A percentile compares a stretch with the other conserved stretches of the same genome.
These are phyloP conservation scores for Drosophila anomelani DNA, from an alignment of 2,888 invertebrate genomes.

Conservation along the genomic window DNA sequence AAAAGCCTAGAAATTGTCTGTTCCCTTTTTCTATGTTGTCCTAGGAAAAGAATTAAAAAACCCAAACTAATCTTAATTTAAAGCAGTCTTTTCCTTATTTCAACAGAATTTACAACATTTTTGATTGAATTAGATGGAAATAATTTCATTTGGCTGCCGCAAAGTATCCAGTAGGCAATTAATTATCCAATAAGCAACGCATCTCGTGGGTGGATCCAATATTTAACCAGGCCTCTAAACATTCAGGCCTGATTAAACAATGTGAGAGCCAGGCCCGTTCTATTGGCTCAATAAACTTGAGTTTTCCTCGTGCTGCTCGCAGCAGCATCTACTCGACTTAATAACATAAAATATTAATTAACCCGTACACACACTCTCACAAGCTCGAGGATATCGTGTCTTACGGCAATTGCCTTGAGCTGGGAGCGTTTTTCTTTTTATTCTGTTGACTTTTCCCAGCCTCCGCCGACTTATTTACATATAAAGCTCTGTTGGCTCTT, in stretches of 20 bases:
- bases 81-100: background rate
- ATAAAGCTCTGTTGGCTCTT: conserved; percentile 39
- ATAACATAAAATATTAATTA: conserved; percentile 77
- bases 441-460: conserved; percentile 39
- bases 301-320: conserved; percentile 2
- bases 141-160: conserved; percentile 22
- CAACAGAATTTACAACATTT: background rate
- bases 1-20: background rate
- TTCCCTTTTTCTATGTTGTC: background rate
- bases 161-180: conserved; percentile 24
- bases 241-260: conserved; percentile 73
- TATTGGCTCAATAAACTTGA: conserved; percentile 67
- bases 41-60: background rate
- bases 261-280: conserved; percentile 45
- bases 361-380: conserved; percentile 52
- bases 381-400: conserved; percentile 21
- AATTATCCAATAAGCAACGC: conserved; percentile 21
- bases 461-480: conserved; percentile 31
- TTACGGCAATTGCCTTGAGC: conserved; percentile 49
- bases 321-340: conserved; percentile 57
- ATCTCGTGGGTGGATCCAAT: conserved; percentile 38
- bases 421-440: conserved; percentile 44
- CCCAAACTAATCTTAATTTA: background rate
- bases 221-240: conserved; percentile 62
- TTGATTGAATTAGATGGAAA: conserved; percentile 15